Conservation (phyloP, 2,888 invertebrate species). For the Melanargia galathea region DNA sequence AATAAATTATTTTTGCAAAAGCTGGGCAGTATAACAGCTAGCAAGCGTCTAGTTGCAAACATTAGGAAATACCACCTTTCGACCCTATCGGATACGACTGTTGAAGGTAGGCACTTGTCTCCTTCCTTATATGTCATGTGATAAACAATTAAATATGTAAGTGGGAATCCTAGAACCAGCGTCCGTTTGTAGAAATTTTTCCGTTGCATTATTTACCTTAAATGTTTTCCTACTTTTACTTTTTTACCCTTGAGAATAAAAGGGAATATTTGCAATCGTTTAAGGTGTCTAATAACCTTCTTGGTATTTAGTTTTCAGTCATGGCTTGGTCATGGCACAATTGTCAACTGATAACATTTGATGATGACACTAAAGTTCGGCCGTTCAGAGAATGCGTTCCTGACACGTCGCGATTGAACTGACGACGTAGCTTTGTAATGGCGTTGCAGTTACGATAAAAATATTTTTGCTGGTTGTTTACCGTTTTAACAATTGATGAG, state of each 20-base stretch:
- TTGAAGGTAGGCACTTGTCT: constrained; percentile 30
- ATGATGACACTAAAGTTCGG: too few relatives aligned
- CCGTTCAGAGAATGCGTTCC: too few relatives aligned
- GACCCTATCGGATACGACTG: constrained; percentile 26
- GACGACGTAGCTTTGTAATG: too few relatives aligned
- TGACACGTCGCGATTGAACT: too few relatives aligned
- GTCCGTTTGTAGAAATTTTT: constrained; percentile 34
- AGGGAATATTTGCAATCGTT: not conserved
- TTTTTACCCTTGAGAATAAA: constrained; percentile 2
- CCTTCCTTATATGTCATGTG: constrained; percentile 35
- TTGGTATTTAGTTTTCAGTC: not conserved
- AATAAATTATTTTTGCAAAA: too few relatives aligned
- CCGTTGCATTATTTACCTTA: constrained; percentile 28
- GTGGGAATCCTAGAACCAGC: constrained; percentile 31
- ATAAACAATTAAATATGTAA: constrained; percentile 37
- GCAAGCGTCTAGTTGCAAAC: not conserved
- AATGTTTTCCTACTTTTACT: constrained; percentile 4
- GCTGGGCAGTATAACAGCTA: not conserved
- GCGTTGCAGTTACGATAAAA: too few relatives aligned
- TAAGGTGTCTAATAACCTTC: not conserved
- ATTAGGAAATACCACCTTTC: constrained; percentile 20
- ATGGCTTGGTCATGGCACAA: too few relatives aligned
- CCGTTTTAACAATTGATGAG: too few relatives aligned
- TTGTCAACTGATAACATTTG: not conserved
- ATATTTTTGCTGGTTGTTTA: too few relatives aligned